Evolutionary conservation across 1,140 invertebrate genomes (phyloP), one percentile per base, ranked within the genome.

Genomic region (Maconellicoccus hirsutus): DNA sequence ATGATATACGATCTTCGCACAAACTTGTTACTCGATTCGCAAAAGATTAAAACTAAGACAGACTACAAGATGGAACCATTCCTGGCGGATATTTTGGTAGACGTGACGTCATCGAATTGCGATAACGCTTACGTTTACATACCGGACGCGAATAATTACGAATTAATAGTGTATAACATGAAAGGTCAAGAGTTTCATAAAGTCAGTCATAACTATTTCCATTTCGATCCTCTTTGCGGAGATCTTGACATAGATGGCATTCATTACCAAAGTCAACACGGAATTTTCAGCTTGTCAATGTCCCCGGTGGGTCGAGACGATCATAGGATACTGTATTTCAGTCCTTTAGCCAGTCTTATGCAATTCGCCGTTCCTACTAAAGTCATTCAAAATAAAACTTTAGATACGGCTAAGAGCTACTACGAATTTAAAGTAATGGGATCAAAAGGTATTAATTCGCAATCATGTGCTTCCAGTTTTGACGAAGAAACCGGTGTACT

Each of bases 121-220:
- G 85, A 89, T 59, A 80, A 89, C 72, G 85, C 89, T 0, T 87
- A 83, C 73, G 86, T 86, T 0, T 92, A 92, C 74, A 78, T 90
- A 10, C 86, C 89, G 1, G 89, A 92, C 77, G 78, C 90, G 7
- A 84, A 84, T 8, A 86, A 79, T 16, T 88, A 89, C 75, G 87
- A 86, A 22, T 77, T 92, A 0, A 83, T 91, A 0, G 88, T 91
- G 0, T 92, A 91, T 76, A 88, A 85, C 59, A 82, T 86, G 75
- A 84, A 85, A 22, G 82, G 86, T 23, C 84, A 91, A 74, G 84
- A 87, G 71, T 90, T 88, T 0, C 90, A 88, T 84, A 81, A 87
- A 22, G 82, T 91, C 3, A 79, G 85, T 70, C 89, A 92, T 75
- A 89, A 91, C 77, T 92, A 86, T 79, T 91, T 92, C 83, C 83